phyloP scores from a whole-genome alignment of 2,113 vertebrate species.

The Nettapus auritus region DNA sequence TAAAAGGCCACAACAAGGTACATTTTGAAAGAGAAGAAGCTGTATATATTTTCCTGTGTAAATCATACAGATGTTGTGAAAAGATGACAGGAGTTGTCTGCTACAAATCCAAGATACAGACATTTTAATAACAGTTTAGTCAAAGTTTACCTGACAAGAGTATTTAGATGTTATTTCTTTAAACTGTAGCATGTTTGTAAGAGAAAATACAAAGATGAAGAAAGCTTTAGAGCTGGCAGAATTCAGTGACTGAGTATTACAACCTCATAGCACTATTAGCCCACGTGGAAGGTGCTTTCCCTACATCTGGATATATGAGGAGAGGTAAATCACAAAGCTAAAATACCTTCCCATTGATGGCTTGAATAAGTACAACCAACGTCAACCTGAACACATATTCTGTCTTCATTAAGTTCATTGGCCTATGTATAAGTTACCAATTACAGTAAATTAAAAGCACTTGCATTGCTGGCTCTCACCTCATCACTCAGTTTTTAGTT shows the following conservation, averaged over 20 bases:
- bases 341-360: neutral
- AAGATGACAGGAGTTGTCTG: neutral
- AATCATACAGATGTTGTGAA: neutral
- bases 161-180: neutral
- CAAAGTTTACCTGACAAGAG: neutral
- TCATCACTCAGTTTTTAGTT: neutral
- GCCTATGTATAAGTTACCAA: neutral
- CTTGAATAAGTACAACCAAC: neutral
- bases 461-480: neutral
- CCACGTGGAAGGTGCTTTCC: neutral
- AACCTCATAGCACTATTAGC: neutral
- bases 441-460: constrained; percentile 42
- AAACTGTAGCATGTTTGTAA: neutral
- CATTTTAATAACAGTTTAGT: neutral
- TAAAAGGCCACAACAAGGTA: neutral
- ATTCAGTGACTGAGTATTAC: neutral
- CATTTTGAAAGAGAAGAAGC: neutral
- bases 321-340: constrained; percentile 8
- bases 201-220: neutral
- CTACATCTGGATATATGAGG: neutral
- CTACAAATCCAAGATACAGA: neutral
- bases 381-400: neutral
- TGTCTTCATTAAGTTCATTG: neutral
- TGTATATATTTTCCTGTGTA: neutral
- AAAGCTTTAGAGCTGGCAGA: neutral